These are phyloP conservation scores for Parasteatoda tepidariorum DNA, from an alignment of 1,140 invertebrate genomes.

Conservation along the genomic window DNA sequence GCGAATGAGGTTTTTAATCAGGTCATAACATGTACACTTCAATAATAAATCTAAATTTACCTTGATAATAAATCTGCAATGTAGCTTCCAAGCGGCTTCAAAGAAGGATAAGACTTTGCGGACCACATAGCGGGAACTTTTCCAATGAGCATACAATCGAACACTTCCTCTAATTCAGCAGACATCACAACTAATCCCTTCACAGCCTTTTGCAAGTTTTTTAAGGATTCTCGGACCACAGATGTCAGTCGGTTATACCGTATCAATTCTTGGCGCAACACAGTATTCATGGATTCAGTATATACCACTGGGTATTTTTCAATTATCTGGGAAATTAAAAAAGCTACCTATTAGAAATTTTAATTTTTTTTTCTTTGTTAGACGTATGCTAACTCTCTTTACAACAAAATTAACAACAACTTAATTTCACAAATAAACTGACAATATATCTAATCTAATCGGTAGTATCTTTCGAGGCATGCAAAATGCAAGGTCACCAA, in stretches of 20 bases:
- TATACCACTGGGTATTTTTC: slow-evolving; percentile 74
- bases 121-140: slow-evolving; percentile 71
- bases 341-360: background rate
- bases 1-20: too few species aligned
- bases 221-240: slow-evolving; percentile 68
- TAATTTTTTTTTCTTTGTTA: too few species aligned
- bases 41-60: background rate
- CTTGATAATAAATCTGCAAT: slow-evolving; percentile 70
- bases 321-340: slow-evolving; percentile 71
- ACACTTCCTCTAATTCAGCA: slow-evolving; percentile 71
- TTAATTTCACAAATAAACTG: too few species aligned
- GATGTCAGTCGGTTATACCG: slow-evolving; percentile 70
- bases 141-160: slow-evolving; percentile 70
- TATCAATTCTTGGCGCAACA: slow-evolving; percentile 72
- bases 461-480: too few species aligned
- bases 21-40: background rate
- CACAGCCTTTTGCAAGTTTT: slow-evolving; percentile 71
- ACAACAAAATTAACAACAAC: too few species aligned
- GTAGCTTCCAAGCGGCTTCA: slow-evolving; percentile 72
- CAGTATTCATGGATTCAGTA: slow-evolving; percentile 73
- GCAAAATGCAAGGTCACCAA: too few species aligned
- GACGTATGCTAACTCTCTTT: too few species aligned
- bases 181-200: slow-evolving; percentile 74
- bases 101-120: slow-evolving; percentile 70
- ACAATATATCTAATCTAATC: too few species aligned